phyloP scores from a whole-genome alignment of 2,888 invertebrate genomes.

The Caenorhabditis wallacei region DNA sequence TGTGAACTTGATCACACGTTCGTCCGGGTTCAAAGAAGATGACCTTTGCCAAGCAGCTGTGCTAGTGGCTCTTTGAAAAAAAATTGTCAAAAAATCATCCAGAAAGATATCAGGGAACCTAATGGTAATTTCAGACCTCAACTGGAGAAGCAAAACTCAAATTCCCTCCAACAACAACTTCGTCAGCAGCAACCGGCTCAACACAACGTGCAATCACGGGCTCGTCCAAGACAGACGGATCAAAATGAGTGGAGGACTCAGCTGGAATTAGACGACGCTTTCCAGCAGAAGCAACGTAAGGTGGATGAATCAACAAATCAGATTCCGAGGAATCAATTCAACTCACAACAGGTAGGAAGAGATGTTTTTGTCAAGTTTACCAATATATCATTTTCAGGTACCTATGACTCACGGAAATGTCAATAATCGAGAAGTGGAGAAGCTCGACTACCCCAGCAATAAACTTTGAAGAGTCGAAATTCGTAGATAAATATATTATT shows the following conservation, averaged over 20 bases:
- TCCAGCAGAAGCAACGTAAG: slow-evolving; percentile 18
- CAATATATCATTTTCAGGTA: slow-evolving; percentile 7
- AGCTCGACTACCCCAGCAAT: slow-evolving; percentile 41
- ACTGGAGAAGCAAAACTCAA: not conserved
- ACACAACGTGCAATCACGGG: not conserved
- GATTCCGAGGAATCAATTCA: slow-evolving; percentile 21
- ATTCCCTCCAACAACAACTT: not conserved
- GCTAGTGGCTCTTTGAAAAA: not conserved
- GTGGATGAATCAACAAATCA: not conserved
- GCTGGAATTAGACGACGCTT: slow-evolving; percentile 11
- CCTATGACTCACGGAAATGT: slow-evolving; percentile 32
- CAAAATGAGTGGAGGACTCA: slow-evolving; percentile 40
- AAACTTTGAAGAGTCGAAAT: slow-evolving; percentile 25
- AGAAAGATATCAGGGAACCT: too few relatives aligned
- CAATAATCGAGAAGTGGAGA: slow-evolving; percentile 36
- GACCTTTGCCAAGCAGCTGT: not conserved
- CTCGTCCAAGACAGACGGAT: slow-evolving; percentile 32
- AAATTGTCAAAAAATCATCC: too few relatives aligned
- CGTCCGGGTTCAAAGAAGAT: not conserved
- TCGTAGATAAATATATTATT: not conserved
- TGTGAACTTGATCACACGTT: slow-evolving; percentile 14
- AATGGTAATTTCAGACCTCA: slow-evolving; percentile 11
- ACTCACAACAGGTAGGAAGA: slow-evolving; percentile 28
- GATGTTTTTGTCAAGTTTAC: not conserved
- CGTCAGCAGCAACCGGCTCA: slow-evolving; percentile 3